phyloP scores from a whole-genome alignment of 2,797 vertebrate genomes.

The Enteromius paludinosus region DNA sequence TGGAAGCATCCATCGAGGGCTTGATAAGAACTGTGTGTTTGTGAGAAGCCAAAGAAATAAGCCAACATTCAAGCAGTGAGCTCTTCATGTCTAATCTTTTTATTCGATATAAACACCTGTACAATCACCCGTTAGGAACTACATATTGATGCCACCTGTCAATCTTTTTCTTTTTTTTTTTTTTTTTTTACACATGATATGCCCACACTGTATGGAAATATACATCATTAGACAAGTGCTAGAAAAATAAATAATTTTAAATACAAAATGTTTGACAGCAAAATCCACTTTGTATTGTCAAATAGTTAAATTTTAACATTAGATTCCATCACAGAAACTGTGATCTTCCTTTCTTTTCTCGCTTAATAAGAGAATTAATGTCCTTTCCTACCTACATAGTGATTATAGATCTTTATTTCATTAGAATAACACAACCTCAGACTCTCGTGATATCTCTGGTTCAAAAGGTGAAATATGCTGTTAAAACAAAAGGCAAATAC shows the following conservation, averaged over 20 bases:
- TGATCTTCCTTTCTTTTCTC: constrained; percentile 59
- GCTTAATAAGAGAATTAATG: constrained; percentile 63
- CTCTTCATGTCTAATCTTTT: constrained; percentile 62
- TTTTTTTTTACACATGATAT: constrained; percentile 63
- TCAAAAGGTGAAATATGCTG: background rate
- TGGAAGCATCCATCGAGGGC: constrained; percentile 82
- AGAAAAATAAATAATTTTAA: constrained; percentile 94
- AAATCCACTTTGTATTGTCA: constrained; percentile 77
- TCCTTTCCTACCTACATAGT: constrained; percentile 65
- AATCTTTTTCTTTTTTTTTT: constrained; percentile 56
- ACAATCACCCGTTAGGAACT: constrained; percentile 76
- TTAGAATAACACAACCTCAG: constrained; percentile 49
- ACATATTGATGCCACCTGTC: constrained; percentile 74
- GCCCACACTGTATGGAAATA: constrained; percentile 67
- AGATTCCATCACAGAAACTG: constrained; percentile 75
- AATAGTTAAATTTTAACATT: constrained; percentile 66
- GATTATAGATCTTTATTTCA: constrained; percentile 74
- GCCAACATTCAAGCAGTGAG: background rate
- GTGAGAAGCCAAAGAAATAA: constrained; percentile 27
- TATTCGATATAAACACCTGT: constrained; percentile 86
- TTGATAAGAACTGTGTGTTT: constrained; percentile 72
- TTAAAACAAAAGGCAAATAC: constrained; percentile 25
- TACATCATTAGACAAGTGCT: constrained; percentile 75
- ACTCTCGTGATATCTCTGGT: constrained; percentile 7
- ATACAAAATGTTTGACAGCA: constrained; percentile 86